Evolutionary conservation across 2,888 invertebrate genomes (phyloP).

Genomic region (Therioaphis trifolii): DNA sequence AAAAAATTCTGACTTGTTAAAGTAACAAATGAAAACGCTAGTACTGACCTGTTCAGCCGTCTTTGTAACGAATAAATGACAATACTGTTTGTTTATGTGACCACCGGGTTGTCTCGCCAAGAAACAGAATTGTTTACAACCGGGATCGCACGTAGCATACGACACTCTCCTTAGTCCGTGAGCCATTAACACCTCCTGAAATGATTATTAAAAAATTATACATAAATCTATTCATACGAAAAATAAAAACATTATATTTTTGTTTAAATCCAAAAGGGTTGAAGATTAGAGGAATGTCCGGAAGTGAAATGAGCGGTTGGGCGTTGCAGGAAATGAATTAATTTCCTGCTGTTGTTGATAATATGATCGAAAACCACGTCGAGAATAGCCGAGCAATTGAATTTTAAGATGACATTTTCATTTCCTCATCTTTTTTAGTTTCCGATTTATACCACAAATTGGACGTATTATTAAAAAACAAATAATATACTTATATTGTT

Average conservation of each 20-base stretch:
- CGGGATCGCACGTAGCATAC: constrained; percentile 86
- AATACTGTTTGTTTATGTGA: constrained; percentile 79
- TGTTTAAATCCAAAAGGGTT: constrained; percentile 32
- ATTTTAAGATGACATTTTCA: constrained; percentile 51
- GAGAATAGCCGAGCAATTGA: constrained; percentile 34
- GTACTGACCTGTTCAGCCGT: constrained; percentile 80
- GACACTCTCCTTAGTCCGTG: constrained; percentile 86
- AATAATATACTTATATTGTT: background rate
- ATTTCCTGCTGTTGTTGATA: constrained; percentile 41
- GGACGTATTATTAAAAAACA: background rate
- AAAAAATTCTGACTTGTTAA: background rate
- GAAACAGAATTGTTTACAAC: constrained; percentile 83
- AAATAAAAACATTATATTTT: constrained; percentile 3
- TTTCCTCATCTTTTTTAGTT: constrained; percentile 31
- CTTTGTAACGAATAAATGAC: constrained; percentile 83
- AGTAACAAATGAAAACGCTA: constrained; percentile 21
- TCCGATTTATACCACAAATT: constrained; percentile 9
- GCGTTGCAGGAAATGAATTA: constrained; percentile 48
- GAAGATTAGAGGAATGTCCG: constrained; percentile 5
- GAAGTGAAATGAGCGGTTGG: background rate
- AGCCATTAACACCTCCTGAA: constrained; percentile 84
- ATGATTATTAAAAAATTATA: constrained; percentile 68
- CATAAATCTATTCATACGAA: too few species aligned
- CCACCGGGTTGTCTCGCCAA: constrained; percentile 79
- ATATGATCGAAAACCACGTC: constrained; percentile 35